Evolutionary conservation across 1,140 invertebrate species (phyloP), one percentile per base, ranked within the genome.

Genomic region (Littorina saxatilis): DNA sequence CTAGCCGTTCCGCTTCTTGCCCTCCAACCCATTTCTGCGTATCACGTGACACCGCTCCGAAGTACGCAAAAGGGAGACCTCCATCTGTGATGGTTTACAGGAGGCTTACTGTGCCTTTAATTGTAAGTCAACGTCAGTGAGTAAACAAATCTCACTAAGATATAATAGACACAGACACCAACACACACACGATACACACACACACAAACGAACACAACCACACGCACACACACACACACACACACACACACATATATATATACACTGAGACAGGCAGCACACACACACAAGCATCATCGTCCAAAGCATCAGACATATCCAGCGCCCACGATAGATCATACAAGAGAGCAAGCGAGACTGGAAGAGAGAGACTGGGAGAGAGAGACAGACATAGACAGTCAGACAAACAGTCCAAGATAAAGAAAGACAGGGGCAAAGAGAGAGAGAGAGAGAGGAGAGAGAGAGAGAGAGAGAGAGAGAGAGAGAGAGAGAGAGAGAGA

Each of bases 401-500:
- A 68, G 15, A 27, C 63, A 27, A 68, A 29, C 11, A 68, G 15
- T 68, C 15, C 35, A 2, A 2, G 35, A 17, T 1, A 27, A 68
- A 68, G 27, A 68, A 17, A 68, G 63, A 68, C 27, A 68, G 63
- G 27, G 63, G 35, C 11, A 27, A 2, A 68, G 63, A 68, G 63
- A 68, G 27, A 68, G 63, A 27, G 27, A 27, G 13, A 68, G 63
- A 68, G 63, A 17, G 13, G 0, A 2, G 35, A 15, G 2, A 0
- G 27, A n/a, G 35, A 15, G 35, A n/a, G 27, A 17, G 63, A 27
- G 52, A 55, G 52, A 55, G 52, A 55, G 52, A 55, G 52, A 55
- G 52, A 55, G 52, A 55, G 52, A 55, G 52, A 55, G 52, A 55
- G 52, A 55, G 52, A 55, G 52, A 66, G 63, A 66, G 63, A 68